Evolutionary conservation across 1,140 invertebrate species (phyloP).

Genomic region (Lineus longissimus): DNA sequence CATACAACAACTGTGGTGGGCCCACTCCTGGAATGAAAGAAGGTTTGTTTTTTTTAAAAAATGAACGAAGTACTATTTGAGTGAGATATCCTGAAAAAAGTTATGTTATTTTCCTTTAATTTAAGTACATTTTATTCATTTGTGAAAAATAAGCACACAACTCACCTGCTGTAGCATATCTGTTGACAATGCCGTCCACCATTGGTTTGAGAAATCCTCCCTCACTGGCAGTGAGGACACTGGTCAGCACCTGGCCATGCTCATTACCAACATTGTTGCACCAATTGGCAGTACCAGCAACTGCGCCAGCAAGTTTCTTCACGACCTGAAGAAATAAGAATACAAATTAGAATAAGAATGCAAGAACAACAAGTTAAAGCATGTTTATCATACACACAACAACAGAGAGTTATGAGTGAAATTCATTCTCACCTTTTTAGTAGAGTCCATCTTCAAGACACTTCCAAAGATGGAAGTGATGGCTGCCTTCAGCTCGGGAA

Average conservation of each 20-base stretch:
- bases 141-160: too few relatives aligned
- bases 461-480: conserved; percentile 11
- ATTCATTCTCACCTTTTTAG: conserved; percentile 15
- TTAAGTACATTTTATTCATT: too few relatives aligned
- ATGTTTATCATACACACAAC: too few relatives aligned
- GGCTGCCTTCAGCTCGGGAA: conserved; percentile 1
- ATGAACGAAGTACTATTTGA: too few relatives aligned
- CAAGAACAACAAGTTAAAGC: too few relatives aligned
- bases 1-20: neutral
- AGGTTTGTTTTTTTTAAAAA: too few relatives aligned
- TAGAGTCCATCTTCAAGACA: conserved; percentile 17
- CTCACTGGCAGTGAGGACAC: conserved; percentile 18
- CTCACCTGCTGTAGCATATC: neutral
- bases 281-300: conserved; percentile 21
- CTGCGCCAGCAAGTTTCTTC: conserved; percentile 15
- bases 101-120: too few relatives aligned
- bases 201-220: conserved; percentile 14
- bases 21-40: neutral
- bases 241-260: conserved; percentile 24
- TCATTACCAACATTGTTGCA: conserved; percentile 27
- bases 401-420: neutral
- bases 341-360: neutral
- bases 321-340: conserved; percentile 5
- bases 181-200: conserved; percentile 8
- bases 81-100: too few relatives aligned